phyloP scores from a whole-genome alignment of 2,888 invertebrate genomes.

The Monoplex corrugatus region DNA sequence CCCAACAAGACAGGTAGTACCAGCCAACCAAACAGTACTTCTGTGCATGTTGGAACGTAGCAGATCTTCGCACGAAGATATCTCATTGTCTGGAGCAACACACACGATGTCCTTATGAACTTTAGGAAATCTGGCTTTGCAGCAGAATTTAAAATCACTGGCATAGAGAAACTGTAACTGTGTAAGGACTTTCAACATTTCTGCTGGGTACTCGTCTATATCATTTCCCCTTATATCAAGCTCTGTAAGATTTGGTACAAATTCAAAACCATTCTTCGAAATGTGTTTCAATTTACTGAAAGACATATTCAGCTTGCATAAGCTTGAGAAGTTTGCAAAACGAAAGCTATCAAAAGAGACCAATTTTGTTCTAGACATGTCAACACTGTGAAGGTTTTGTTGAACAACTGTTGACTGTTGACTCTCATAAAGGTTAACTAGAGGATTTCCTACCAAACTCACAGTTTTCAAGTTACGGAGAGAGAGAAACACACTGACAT shows the following conservation, averaged over 20 bases:
- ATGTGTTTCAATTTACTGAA: background rate
- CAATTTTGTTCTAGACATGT: background rate
- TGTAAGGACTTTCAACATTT: background rate
- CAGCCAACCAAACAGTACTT: background rate
- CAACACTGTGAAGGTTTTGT: no score
- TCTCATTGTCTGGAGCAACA: background rate
- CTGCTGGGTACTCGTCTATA: background rate
- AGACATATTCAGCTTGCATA: background rate
- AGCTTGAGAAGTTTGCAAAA: background rate
- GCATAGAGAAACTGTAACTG: background rate
- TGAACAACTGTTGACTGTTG: no score
- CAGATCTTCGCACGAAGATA: background rate
- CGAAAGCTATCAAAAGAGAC: background rate
- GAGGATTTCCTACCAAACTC: background rate
- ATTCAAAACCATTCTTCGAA: background rate
- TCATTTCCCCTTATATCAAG: background rate
- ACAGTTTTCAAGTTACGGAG: background rate
- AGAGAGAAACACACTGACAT: fast-evolving
- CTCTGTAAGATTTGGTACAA: background rate
- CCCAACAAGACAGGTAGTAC: background rate
- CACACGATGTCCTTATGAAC: background rate
- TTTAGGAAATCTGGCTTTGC: background rate
- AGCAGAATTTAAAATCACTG: background rate
- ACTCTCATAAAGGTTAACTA: no score
- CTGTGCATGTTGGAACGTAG: background rate